Percentiles rank a stretch among this genome's conserved stretches.
phyloP scores from a whole-genome alignment of 2,888 invertebrate species.

The Actias luna region DNA sequence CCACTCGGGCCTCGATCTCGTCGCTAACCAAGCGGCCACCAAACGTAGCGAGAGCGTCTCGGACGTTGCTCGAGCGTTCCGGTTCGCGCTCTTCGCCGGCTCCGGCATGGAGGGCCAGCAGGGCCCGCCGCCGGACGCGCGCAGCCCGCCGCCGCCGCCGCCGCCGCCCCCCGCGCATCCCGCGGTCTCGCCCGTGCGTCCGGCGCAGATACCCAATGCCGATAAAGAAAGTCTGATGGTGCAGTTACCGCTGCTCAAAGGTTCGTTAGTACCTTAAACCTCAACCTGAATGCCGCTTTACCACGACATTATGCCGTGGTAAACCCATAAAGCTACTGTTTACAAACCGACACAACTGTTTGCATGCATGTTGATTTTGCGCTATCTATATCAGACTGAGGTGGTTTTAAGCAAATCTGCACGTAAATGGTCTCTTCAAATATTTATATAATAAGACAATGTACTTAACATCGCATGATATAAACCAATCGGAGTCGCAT shows the following conservation, averaged over 20 bases:
- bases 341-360: slow-evolving; percentile 44
- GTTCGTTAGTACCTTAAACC: slow-evolving; percentile 54
- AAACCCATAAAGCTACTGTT: slow-evolving; percentile 34
- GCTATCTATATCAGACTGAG: slow-evolving; percentile 45
- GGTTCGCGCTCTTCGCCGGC: slow-evolving; percentile 69
- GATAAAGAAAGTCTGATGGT: slow-evolving; percentile 76
- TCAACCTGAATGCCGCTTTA: slow-evolving; percentile 16
- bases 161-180: slow-evolving; percentile 54
- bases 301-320: background rate
- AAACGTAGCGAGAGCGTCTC: slow-evolving; percentile 74
- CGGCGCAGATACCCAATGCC: slow-evolving; percentile 48
- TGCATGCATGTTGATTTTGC: slow-evolving; percentile 35
- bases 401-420: slow-evolving; percentile 25
- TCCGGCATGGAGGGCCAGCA: slow-evolving; percentile 68
- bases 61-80: slow-evolving; percentile 76
- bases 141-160: slow-evolving; percentile 69
- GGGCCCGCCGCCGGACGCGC: slow-evolving; percentile 64
- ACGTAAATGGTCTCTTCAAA: slow-evolving; percentile 22
- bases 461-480: slow-evolving; percentile 24
- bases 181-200: slow-evolving; percentile 58
- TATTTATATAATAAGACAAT: slow-evolving; percentile 30
- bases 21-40: slow-evolving; percentile 82
- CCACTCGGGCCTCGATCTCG: slow-evolving; percentile 92
- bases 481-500: slow-evolving; percentile 36
- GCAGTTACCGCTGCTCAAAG: slow-evolving; percentile 78